These are phyloP conservation scores for Dryobates pubescens DNA, from an alignment of 2,797 vertebrate species.

Conservation along the genomic window DNA sequence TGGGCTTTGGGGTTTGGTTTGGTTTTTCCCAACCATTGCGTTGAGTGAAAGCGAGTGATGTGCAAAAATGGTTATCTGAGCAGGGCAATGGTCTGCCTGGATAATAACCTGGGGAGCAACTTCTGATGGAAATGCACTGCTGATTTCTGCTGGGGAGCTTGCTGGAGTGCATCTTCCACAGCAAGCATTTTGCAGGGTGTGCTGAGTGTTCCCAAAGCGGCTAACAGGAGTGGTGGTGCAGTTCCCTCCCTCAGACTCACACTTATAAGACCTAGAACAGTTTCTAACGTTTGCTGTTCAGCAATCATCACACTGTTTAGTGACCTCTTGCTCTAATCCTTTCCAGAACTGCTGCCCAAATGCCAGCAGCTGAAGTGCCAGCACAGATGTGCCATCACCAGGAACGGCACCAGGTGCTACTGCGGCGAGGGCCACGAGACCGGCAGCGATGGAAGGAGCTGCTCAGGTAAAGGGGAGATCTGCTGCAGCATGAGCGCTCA, in stretches of 20 bases:
- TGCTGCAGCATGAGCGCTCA: rapidly evolving
- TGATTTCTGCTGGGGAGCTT: neutral
- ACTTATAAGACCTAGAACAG: too few relatives aligned
- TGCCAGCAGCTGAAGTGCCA: constrained; percentile 92
- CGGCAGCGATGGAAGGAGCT: constrained; percentile 86
- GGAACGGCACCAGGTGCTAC: constrained; percentile 91
- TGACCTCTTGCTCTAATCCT: neutral
- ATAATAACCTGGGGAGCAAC: neutral
- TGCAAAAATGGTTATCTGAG: neutral
- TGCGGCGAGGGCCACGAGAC: constrained; percentile 92
- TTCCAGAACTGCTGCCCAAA: constrained; percentile 88
- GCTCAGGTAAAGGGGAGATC: constrained; percentile 83
- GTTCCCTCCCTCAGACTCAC: neutral
- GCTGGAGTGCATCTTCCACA: neutral
- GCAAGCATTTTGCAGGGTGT: neutral
- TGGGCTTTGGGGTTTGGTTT: neutral
- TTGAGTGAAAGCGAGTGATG: neutral
- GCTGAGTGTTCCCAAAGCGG: neutral
- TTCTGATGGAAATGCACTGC: neutral
- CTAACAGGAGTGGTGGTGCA: rapidly evolving
- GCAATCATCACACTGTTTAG: neutral
- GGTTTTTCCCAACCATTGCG: neutral
- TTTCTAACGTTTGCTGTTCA: neutral
- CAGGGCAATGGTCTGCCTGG: neutral
- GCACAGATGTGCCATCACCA: constrained; percentile 90